Base-by-base conservation (phyloP, 1,140 invertebrate species). In the Aphelenchoides avenae region DNA sequence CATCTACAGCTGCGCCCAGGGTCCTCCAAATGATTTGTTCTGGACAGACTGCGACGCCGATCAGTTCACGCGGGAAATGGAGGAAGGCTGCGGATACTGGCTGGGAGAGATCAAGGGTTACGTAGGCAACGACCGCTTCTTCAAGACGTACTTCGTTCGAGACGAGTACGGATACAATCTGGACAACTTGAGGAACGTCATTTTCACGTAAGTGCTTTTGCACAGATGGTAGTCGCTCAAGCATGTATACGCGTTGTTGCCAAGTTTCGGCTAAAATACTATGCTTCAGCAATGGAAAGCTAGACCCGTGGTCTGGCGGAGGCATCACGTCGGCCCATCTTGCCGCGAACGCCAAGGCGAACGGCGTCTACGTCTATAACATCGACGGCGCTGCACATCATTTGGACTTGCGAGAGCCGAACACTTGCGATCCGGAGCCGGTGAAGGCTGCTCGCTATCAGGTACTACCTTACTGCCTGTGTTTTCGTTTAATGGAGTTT, bases 1-100 rank as follows among this genome's bases (percentile, higher is more conserved):
- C 39, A 91, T 93, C 86, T 89, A 89, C 0, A 85, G 89, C 79
- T 95, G 92, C 77, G 80, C 83, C 5, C 84, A 86, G 65, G 87
- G 87, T 13, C 36, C 47, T 11, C 66, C 65, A 3, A 73, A 71
- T 47, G 68, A 71, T 49, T 41, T 73, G 37, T 73, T 70, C 50
- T 57, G 51, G 52, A 54, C 55, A n/a, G 44, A 51, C 18, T 68
- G 64, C 65, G 34, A 46, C 34, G 43, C 43, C n/a, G 34, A 31
- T 15, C 40, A 22, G 4, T 48, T 51, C 30, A 46, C 24, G 51
- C 47, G 51, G 15, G 22, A 22, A 7, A 51, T 29, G 9, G 15
- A 3, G 48, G 48, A 51, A 22, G 26, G 20, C 5, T 51, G 48
- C 26, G 29, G 9, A 15, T 11, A 18, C 11, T 11, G 13, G 20